Conservation (phyloP, 2,888 invertebrate species). For the Keiferia lycopersicella region DNA sequence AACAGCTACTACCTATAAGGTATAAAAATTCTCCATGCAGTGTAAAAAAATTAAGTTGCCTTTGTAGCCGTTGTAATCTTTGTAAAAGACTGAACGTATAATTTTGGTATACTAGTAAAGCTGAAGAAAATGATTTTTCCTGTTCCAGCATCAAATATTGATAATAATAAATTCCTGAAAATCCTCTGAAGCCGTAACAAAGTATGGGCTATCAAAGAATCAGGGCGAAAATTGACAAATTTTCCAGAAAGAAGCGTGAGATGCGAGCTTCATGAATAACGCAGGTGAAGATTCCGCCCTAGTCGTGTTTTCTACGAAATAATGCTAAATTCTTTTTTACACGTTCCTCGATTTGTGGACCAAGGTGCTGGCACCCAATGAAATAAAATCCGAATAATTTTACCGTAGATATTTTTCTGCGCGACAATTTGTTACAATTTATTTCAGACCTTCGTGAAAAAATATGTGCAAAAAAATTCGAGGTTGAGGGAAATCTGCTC, state of each 20-base stretch:
- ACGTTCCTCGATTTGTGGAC: constrained; percentile 52
- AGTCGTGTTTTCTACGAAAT: constrained; percentile 59
- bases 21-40: no score
- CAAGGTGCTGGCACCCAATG: no score
- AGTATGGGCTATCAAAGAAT: constrained; percentile 51
- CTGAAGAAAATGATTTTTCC: background rate
- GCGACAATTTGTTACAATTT: constrained; percentile 28
- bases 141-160: background rate
- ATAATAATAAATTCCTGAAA: constrained; percentile 4
- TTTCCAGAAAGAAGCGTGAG: constrained; percentile 57
- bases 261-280: constrained; percentile 66
- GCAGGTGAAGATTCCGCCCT: constrained; percentile 62
- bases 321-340: constrained; percentile 49
- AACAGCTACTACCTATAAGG: no score
- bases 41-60: no score
- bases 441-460: constrained; percentile 16
- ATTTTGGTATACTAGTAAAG: no score
- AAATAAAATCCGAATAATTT: constrained; percentile 27
- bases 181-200: constrained; percentile 10
- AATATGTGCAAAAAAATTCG: constrained; percentile 7
- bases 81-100: no score
- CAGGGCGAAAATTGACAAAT: constrained; percentile 61
- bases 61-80: no score
- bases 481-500: background rate
- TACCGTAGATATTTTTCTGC: constrained; percentile 24